Evolutionary conservation across 2,888 invertebrate genomes (phyloP).

Genomic region (Synergus gifuensis): DNA sequence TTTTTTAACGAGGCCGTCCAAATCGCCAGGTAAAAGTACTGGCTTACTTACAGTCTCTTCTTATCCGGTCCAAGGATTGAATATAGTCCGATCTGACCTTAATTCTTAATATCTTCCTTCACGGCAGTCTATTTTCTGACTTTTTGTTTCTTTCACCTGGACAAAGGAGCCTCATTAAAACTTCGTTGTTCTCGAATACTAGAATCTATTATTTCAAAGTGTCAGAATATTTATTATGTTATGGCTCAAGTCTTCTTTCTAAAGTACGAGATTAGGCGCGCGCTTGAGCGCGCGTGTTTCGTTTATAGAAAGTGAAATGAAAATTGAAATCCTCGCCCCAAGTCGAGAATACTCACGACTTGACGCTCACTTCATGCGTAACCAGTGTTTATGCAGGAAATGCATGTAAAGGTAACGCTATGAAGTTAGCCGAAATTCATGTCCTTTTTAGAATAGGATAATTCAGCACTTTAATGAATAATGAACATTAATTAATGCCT

Average conservation of each 20-base stretch:
- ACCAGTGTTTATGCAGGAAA: too few relatives aligned
- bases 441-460: too few relatives aligned
- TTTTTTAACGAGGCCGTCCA: slow-evolving; percentile 37
- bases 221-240: background rate
- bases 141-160: slow-evolving; percentile 6
- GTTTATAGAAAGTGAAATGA: too few relatives aligned
- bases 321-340: too few relatives aligned
- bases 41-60: slow-evolving; percentile 36
- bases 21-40: slow-evolving; percentile 39
- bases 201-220: background rate
- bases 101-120: slow-evolving; percentile 41
- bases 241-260: background rate
- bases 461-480: background rate
- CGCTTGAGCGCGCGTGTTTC: too few relatives aligned
- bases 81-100: slow-evolving; percentile 36
- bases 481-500: background rate
- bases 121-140: slow-evolving; percentile 31
- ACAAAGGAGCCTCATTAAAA: slow-evolving; percentile 28
- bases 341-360: too few relatives aligned
- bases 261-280: too few relatives aligned
- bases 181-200: background rate
- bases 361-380: too few relatives aligned
- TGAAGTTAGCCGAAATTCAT: too few relatives aligned
- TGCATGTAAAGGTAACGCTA: too few relatives aligned
- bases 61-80: slow-evolving; percentile 40